Percentiles rank a stretch among this genome's conserved stretches.
These are phyloP conservation scores for Hypomecis atomaria DNA, from an alignment of 2,888 invertebrate genomes.

Conservation along the genomic window DNA sequence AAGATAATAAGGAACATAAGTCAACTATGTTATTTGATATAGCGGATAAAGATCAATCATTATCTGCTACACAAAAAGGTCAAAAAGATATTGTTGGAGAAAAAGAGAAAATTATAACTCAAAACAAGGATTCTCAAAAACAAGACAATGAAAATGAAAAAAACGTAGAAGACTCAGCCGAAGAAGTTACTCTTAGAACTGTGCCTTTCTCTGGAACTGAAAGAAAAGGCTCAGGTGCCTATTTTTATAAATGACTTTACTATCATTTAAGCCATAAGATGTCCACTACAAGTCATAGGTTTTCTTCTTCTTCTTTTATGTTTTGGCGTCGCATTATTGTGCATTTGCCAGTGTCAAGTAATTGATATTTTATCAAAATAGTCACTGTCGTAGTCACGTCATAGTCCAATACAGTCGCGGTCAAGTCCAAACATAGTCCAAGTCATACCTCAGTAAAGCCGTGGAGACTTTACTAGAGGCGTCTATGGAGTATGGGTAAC, in stretches of 20 bases:
- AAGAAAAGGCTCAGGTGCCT: background rate
- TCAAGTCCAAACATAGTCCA: too few species aligned
- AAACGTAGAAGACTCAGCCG: background rate
- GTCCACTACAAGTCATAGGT: too few species aligned
- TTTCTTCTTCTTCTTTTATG: too few species aligned
- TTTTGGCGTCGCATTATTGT: too few species aligned
- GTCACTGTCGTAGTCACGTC: too few species aligned
- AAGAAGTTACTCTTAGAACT: slow-evolving; percentile 1
- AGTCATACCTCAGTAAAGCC: too few species aligned
- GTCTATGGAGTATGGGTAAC: too few species aligned
- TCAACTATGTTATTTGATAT: background rate
- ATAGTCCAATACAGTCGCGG: too few species aligned
- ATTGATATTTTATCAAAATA: too few species aligned
- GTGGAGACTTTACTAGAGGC: too few species aligned
- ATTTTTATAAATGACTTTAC: background rate
- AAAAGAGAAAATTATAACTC: background rate
- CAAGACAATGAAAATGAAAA: background rate
- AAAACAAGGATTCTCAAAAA: background rate
- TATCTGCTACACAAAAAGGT: background rate
- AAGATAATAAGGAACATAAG: background rate
- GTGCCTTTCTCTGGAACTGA: background rate
- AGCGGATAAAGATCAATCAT: background rate
- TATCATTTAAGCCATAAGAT: too few species aligned
- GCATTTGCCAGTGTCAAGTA: too few species aligned
- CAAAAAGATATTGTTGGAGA: background rate